phyloP scores from a whole-genome alignment of 1,140 invertebrate genomes.

The Trichonephila inaurata region DNA sequence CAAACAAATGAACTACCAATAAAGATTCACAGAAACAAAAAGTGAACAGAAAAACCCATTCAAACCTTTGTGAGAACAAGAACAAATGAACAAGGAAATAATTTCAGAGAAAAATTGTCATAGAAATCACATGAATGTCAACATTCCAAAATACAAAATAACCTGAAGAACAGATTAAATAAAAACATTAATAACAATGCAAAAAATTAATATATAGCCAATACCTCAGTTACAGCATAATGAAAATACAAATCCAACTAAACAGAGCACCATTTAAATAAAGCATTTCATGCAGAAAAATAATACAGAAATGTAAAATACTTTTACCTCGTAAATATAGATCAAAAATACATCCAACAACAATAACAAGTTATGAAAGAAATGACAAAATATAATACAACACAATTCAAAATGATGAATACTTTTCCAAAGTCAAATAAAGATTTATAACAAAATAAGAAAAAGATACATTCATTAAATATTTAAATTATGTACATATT shows the following conservation, averaged over 20 bases:
- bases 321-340: background rate
- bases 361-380: slow-evolving; percentile 3
- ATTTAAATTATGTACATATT: background rate
- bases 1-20: slow-evolving; percentile 50
- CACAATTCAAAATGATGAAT: background rate
- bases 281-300: background rate
- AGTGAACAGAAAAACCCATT: slow-evolving; percentile 54
- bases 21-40: slow-evolving; percentile 9
- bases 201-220: background rate
- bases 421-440: background rate
- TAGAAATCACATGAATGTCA: slow-evolving; percentile 23
- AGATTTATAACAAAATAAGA: background rate
- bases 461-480: background rate
- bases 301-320: background rate
- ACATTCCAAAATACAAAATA: slow-evolving; percentile 42
- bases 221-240: background rate
- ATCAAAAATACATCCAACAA: slow-evolving; percentile 15
- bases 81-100: slow-evolving; percentile 39
- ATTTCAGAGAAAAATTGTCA: slow-evolving; percentile 18
- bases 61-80: slow-evolving; percentile 45
- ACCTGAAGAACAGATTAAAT: slow-evolving; percentile 25
- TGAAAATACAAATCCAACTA: background rate
- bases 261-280: background rate
- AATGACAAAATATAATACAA: background rate
- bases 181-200: background rate